Base-by-base conservation (phyloP, 2,113 vertebrate species). In the Callipepla squamata region DNA sequence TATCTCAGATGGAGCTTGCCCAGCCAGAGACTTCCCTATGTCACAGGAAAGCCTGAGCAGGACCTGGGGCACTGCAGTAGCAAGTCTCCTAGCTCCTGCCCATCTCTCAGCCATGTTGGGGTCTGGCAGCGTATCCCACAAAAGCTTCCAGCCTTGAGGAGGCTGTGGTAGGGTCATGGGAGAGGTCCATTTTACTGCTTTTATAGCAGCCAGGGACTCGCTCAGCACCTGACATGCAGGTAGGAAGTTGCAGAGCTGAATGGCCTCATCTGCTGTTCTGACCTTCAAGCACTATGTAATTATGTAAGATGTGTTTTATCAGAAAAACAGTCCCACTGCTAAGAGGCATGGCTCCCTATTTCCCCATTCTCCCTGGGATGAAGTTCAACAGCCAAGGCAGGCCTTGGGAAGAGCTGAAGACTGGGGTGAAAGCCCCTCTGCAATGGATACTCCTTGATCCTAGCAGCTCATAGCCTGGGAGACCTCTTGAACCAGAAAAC, bases 21-120 rank as follows among this genome's bases (percentile, higher is more conserved):
- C 75, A 91, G 85, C 40, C 10, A 0, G 69, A 89, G 81, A 55
- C 48, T 69, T 74, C 79, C 51, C 67, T 0, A 0, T 0, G 9
- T 68, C 1, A 1, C 0, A 0, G 44, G 17, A 36, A 32, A 75
- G 44, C 11, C 44, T 4, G 16, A 77, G 68, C 2, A 0, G 58
- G 40, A 34, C 1, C 0, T 9, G 25, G 25, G 38, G 45, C 68
- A 62, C 19, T 0, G 0, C 28, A 34, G 10, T 0, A 0, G 42
- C 15, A 23, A 86, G 38, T 1, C 2, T 20, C 50, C 59, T 63
- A 2, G 0, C 18, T 79, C 62, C 65, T 50, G 73, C 14, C 50
- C 2, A 1, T 11, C 62, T 11, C 28, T 88, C 2, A 5, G 78
- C 6, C 13, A 0, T 0, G 1, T n/a, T 8, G 34, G 55, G 21